Percentiles rank a stretch among this genome's conserved stretches.
Evolutionary conservation across 2,113 vertebrate species (phyloP).

Genomic region (Erpornis zantholeuca): DNA sequence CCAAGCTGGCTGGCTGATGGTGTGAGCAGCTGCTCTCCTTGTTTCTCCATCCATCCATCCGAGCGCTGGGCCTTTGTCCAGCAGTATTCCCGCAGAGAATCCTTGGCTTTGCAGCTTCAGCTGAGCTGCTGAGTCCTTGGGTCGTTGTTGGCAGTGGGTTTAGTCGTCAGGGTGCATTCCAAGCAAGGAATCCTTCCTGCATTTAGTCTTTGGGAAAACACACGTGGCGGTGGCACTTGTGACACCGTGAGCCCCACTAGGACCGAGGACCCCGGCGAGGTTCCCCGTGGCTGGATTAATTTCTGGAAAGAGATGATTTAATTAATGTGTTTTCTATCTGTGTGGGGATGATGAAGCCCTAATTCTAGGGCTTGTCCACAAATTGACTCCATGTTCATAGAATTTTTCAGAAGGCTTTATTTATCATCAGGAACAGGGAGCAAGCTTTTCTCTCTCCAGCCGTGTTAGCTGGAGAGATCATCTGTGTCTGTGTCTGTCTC

Average conservation of each 20-base stretch:
- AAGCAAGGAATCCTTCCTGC: neutral
- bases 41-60: neutral
- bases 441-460: too few species aligned
- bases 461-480: too few species aligned
- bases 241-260: rapidly evolving
- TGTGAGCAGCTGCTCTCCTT: neutral
- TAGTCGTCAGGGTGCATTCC: neutral
- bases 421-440: too few species aligned
- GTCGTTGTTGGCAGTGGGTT: rapidly evolving
- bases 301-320: neutral
- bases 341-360: too few species aligned
- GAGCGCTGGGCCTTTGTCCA: neutral
- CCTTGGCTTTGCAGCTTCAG: neutral
- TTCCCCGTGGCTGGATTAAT: neutral
- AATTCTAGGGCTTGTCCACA: too few species aligned
- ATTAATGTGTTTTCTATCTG: neutral
- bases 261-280: rapidly evolving
- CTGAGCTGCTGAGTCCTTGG: neutral
- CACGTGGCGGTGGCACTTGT: rapidly evolving
- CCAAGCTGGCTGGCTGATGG: neutral
- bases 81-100: neutral
- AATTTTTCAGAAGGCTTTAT: too few species aligned
- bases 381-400: too few species aligned
- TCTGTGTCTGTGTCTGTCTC: too few species aligned
- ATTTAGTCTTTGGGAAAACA: neutral